Evolutionary conservation across 2,888 invertebrate species (phyloP), one percentile per base, ranked within the genome.

Genomic region (Drosophila rellima): DNA sequence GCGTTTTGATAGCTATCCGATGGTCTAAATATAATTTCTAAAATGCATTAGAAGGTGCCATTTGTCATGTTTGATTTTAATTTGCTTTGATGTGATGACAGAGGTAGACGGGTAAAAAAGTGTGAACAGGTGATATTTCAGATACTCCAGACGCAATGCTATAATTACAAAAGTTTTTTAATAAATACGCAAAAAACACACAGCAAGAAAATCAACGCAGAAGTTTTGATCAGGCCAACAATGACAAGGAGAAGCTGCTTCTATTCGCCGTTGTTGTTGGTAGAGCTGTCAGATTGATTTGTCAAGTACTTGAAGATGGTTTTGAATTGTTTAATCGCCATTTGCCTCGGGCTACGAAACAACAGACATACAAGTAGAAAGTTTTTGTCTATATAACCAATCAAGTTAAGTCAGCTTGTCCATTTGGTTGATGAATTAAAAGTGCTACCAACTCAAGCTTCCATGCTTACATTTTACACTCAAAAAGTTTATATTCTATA

Each of bases 131-230:
- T 23, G 13, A 31, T 8, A 33, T 11, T 39, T 59, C 86, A 82
- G 86, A 80, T 80, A 76, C 45, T 54, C 15, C 13, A 56, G 18
- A 42, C 85, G 82, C 81, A 88, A 90, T 79, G 79, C 82, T 82
- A 82, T 91, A 91, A 91, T 91, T 91, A 85, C 87, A 91, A 91
- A 91, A 91, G 83, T 91, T 90, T 91, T 91, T 90, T 90, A 90
- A 91, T 91, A 90, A 89, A 88, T 90, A 79, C 74, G 79, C 57
- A 89, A 76, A 89, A 76, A 75, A 70, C 68, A 80, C 64, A 82
- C 67, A 68, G 74, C 48, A 54, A 70, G 63, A 82, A 76, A 70
- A 67, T 55, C 57, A 77, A 61, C 61, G 60, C 44, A 15, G 40
- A 74, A 74, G 62, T 74, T 74, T 67, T 48, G 60, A 64, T 63